Base-by-base conservation (phyloP, 2,888 invertebrate species). In the Sthenelais limicola region DNA sequence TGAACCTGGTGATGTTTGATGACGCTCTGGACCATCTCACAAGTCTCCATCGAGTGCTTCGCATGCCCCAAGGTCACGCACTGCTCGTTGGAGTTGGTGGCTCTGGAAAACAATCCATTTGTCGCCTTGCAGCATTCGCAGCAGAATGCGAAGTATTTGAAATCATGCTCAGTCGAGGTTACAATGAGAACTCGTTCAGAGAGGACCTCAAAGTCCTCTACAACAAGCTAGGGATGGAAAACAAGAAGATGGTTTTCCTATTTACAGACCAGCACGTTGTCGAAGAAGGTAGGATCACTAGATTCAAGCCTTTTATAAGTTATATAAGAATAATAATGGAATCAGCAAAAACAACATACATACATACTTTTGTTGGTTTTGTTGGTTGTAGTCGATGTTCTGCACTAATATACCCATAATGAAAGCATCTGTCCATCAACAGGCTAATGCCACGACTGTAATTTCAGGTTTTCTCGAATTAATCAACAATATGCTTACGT, bases 21-120 rank as follows among this genome's bases (percentile, higher is more conserved):
- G 96, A 96, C 84, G 96, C 95, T 51, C 88, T 97, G 68, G 96
- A 97, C 84, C 96, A 97, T 87, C 86, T 97, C 82, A 96, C 95
- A 0, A 90, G 96, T 56, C 91, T 95, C 15, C 96, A 96, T 81
- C 92, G 97, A 28, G 92, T 93, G 0, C 89, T 97, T 74, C 91
- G 96, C 77, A 92, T 95, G 92, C 91, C 93, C 83, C 90, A 92
- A 76, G 96, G 96, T 0, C 94, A 97, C 85, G 92, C 93, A 4
- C 90, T 97, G 88, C 89, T 96, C 49, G 92, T 96, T 18, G 97
- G 97, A 12, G 94, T 95, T 0, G 95, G 95, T 1, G 96, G 97
- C 28, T 92, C 94, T 80, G 97, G 97, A 26, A 96, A 97, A 88
- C 92, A 93, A 82, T 92, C 92, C 75, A 81, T 96, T 28, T 93